Evolutionary conservation across 2,113 vertebrate species (phyloP).

Genomic region (Poeciliopsis occidentalis): DNA sequence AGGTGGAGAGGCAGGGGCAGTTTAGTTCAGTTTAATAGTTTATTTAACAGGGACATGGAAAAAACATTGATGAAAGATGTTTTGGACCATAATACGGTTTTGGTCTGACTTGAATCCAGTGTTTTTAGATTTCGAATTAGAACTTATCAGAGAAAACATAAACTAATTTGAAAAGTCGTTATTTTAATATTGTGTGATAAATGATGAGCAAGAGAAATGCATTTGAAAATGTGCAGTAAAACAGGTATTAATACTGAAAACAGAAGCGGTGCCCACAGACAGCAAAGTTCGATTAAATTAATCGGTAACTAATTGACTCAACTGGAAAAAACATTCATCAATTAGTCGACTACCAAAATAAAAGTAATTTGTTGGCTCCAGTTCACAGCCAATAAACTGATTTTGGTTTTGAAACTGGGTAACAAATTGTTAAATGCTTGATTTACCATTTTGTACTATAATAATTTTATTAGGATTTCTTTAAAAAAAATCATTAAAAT

Average conservation of each 20-base stretch:
- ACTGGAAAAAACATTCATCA: neutral
- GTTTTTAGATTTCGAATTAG: too few species aligned
- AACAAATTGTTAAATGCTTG: conserved; percentile 28
- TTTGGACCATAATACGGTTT: too few species aligned
- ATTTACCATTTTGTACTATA: conserved; percentile 47
- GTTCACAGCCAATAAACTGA: neutral
- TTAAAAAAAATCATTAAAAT: conserved; percentile 57
- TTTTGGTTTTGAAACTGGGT: conserved; percentile 5
- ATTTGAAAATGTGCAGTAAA: neutral
- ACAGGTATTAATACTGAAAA: neutral
- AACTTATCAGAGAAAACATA: too few species aligned
- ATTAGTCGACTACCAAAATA: neutral
- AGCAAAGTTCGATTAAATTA: neutral
- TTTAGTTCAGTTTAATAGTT: too few species aligned
- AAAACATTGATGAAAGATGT: too few species aligned
- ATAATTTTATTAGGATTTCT: conserved; percentile 58
- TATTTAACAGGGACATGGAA: too few species aligned
- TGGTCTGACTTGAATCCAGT: too few species aligned
- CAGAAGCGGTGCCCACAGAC: neutral
- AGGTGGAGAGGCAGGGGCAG: too few species aligned
- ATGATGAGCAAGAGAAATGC: neutral
- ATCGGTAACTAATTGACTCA: neutral
- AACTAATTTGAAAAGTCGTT: too few species aligned
- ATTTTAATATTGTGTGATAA: too few species aligned
- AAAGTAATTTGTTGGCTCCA: neutral